Percentiles rank a stretch among this genome's conserved stretches.
Conservation (phyloP, 2,888 invertebrate species). For the Heliconius charithonia region DNA sequence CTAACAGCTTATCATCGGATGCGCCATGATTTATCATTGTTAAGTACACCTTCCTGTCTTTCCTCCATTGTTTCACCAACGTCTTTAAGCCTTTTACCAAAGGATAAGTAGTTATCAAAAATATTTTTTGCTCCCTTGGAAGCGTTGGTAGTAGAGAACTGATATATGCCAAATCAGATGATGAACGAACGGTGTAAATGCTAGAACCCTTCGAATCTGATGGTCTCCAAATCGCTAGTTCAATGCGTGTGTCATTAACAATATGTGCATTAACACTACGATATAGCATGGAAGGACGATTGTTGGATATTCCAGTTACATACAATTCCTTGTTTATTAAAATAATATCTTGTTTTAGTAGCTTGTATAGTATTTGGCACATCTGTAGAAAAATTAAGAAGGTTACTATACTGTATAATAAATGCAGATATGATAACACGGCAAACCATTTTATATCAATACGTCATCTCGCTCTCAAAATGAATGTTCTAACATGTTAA, state of each 20-base stretch:
- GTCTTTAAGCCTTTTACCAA: conserved; percentile 53
- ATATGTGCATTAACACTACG: conserved; percentile 50
- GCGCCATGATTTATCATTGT: conserved; percentile 54
- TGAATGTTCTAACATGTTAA: too few species aligned
- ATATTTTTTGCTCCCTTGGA: conserved; percentile 51
- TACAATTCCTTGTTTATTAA: conserved; percentile 51
- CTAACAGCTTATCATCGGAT: conserved; percentile 5
- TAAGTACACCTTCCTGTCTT: conserved; percentile 51
- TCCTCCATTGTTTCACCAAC: conserved; percentile 56
- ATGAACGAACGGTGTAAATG: conserved; percentile 52
- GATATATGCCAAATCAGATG: conserved; percentile 52
- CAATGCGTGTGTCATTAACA: conserved; percentile 43
- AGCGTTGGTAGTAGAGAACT: conserved; percentile 49
- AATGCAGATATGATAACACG: too few species aligned
- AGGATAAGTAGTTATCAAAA: conserved; percentile 56
- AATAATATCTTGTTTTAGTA: conserved; percentile 52
- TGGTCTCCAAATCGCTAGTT: conserved; percentile 53
- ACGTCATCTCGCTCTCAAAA: too few species aligned
- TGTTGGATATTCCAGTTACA: conserved; percentile 25
- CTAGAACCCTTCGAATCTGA: conserved; percentile 47
- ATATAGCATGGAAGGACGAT: conserved; percentile 50
- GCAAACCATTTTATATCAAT: too few species aligned
- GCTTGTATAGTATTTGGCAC: conserved; percentile 49
- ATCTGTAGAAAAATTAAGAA: neutral
- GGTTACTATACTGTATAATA: too few species aligned